Evolutionary conservation across 2,888 invertebrate species (phyloP), one percentile per base, ranked within the genome.

Genomic region (Nomada lathburiana): DNA sequence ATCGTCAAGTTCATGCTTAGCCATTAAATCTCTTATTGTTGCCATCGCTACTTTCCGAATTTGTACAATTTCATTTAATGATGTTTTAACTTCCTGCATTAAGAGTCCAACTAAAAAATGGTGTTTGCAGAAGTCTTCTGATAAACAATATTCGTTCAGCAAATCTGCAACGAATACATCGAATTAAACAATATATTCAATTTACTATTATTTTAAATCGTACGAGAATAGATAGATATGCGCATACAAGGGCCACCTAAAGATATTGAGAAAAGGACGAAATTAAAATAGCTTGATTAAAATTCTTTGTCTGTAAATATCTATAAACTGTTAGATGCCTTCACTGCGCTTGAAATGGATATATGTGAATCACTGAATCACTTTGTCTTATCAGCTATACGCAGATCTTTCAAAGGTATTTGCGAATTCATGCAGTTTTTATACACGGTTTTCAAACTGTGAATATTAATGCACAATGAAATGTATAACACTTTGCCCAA

Each of bases 1-100:
- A 93, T 98, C 97, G 94, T 99, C 99, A 91, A 98, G 95, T 91
- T 98, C 97, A 93, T 99, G 99, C 93, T 99, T 99, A 11, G 98
- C 98, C 88, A 99, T 94, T 82, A 98, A 94, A 93, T 98, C 98
- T 80, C 98, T 96, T 29, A 99, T 94, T 18, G 97, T 97, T 53
- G 95, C 94, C 80, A 99, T 95, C 0, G 98, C 98, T 65, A 96
- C 95, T 83, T 97, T 96, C 1, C 99, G 96, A 86, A 98, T 97
- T 83, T 97, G 97, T 0, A 97, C 96, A 26, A 97, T 96, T 94
- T 98, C 98, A 86, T 97, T 97, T 9, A 99, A 95, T 0, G 98
- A 97, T 71, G 96, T 96, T 92, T 97, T 97, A 10, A 98, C 96
- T 95, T 99, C 98, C 94, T 98, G 97, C 87, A 99, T 94, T 80